Percentiles rank a stretch among this genome's conserved stretches.
These are phyloP conservation scores for Mythimna impura DNA, from an alignment of 2,888 invertebrate species.

Conservation along the genomic window DNA sequence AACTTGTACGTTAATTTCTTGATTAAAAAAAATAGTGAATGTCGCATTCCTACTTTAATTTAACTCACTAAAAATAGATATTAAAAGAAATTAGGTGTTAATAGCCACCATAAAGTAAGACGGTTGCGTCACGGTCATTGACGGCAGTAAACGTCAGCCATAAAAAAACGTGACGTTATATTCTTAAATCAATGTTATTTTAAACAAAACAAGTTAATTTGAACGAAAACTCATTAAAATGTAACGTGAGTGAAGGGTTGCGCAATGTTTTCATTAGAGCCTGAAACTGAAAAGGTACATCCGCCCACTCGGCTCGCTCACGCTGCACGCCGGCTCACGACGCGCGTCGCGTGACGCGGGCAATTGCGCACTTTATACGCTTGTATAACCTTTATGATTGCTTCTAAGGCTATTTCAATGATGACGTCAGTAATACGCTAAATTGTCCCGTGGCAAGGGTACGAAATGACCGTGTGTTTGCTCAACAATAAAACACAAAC, in stretches of 20 bases:
- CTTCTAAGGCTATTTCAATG: slow-evolving; percentile 59
- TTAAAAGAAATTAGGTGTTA: no score
- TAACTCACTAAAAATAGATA: no score
- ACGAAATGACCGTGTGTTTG: slow-evolving; percentile 47
- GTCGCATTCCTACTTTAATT: no score
- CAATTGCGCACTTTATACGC: slow-evolving; percentile 68
- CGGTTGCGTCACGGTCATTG: slow-evolving; percentile 26
- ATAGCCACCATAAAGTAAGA: not conserved
- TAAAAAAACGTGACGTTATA: slow-evolving; percentile 20
- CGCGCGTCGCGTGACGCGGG: slow-evolving; percentile 67
- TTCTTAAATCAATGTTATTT: not conserved
- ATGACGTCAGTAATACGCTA: slow-evolving; percentile 57
- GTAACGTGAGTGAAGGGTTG: slow-evolving; percentile 43
- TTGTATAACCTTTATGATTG: slow-evolving; percentile 59
- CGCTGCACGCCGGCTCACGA: slow-evolving; percentile 42
- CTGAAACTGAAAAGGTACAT: slow-evolving; percentile 60
- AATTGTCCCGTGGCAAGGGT: slow-evolving; percentile 46
- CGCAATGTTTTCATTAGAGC: slow-evolving; percentile 56
- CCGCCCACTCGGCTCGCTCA: slow-evolving; percentile 50
- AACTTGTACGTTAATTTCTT: not conserved
- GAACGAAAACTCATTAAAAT: slow-evolving; percentile 28
- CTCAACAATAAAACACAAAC: slow-evolving; percentile 46
- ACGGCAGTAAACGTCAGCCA: slow-evolving; percentile 13
- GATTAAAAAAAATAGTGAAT: no score
- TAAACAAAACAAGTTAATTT: slow-evolving; percentile 24